Evolutionary conservation across 1,140 invertebrate species (phyloP).

Genomic region (Belonocnema kinseyi): DNA sequence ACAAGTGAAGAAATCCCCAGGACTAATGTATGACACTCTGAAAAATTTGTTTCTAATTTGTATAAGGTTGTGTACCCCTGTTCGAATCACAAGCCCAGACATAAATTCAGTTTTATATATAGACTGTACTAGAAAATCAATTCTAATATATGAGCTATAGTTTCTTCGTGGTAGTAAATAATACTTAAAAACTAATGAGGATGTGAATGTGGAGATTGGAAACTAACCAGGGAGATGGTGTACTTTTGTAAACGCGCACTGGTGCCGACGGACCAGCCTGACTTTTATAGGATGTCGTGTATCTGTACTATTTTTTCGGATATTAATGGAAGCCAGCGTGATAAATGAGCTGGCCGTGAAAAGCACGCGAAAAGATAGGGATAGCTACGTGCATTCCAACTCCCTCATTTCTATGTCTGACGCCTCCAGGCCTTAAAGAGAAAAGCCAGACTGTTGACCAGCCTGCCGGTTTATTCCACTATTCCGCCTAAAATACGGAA

Average conservation of each 20-base stretch:
- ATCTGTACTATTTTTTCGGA: slow-evolving; percentile 60
- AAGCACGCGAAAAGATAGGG: slow-evolving; percentile 54
- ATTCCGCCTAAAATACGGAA: background rate
- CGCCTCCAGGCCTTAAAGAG: slow-evolving; percentile 51
- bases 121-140: too few species aligned
- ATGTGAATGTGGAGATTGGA: background rate
- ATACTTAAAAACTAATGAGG: background rate
- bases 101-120: too few species aligned
- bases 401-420: slow-evolving; percentile 38
- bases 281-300: slow-evolving; percentile 60
- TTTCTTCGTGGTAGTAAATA: background rate
- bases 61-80: too few species aligned
- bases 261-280: slow-evolving; percentile 40
- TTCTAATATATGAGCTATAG: background rate
- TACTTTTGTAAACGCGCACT: slow-evolving; percentile 13
- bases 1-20: too few species aligned
- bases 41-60: too few species aligned
- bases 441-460: slow-evolving; percentile 42
- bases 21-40: too few species aligned
- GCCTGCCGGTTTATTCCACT: background rate
- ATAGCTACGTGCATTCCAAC: slow-evolving; percentile 26
- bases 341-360: slow-evolving; percentile 60
- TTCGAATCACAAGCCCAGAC: too few species aligned
- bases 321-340: slow-evolving; percentile 63
- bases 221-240: background rate